Evolutionary conservation across 2,113 vertebrate species (phyloP).

Genomic region (Larimichthys polyactis): DNA sequence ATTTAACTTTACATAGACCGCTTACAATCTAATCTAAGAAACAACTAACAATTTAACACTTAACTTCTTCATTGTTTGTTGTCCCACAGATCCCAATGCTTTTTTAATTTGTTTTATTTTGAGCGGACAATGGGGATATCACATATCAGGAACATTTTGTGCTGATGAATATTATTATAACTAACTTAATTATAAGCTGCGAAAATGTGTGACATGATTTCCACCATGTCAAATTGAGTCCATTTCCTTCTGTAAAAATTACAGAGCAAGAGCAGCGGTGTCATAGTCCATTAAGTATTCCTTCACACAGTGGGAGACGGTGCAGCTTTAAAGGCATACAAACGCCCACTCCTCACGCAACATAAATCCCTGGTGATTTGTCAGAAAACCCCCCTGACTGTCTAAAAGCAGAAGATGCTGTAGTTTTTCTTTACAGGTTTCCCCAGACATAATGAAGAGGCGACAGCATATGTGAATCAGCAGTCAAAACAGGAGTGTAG

Average conservation of each 20-base stretch:
- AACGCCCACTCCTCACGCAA: slow-evolving; percentile 17
- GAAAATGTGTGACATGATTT: slow-evolving; percentile 11
- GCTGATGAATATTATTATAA: not conserved
- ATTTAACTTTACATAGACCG: not conserved
- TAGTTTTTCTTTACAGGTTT: not conserved
- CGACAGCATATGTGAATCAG: slow-evolving; percentile 18
- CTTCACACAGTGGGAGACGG: slow-evolving; percentile 16
- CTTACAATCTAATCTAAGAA: not conserved
- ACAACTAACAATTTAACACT: not conserved
- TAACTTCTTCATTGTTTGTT: no score
- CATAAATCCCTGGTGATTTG: slow-evolving; percentile 12
- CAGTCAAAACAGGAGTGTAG: slow-evolving; percentile 14
- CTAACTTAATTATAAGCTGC: not conserved
- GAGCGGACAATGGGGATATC: no score
- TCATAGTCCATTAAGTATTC: slow-evolving; percentile 22
- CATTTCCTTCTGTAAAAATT: not conserved
- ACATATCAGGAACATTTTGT: not conserved
- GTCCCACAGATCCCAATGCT: no score
- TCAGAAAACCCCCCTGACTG: not conserved
- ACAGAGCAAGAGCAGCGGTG: not conserved
- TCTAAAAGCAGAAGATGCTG: slow-evolving; percentile 4
- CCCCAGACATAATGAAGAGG: not conserved
- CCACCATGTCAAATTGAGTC: not conserved
- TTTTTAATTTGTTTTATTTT: not conserved
- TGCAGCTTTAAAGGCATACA: not conserved